Evolutionary conservation across 2,113 vertebrate species (phyloP).

Genomic region (Meleagris gallopavo): DNA sequence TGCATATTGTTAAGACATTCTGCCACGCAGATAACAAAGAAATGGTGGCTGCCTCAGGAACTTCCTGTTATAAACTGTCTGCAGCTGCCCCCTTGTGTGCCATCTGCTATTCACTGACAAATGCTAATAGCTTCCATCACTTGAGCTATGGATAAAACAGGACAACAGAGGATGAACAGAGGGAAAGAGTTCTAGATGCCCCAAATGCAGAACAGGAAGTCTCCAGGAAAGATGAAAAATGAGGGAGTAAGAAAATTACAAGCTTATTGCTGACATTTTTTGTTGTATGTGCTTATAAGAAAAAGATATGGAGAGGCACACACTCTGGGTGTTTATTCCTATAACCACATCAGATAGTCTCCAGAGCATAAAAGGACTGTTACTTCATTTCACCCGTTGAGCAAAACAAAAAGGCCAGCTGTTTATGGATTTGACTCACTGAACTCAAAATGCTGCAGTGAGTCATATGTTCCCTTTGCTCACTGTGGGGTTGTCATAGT

Average conservation of each 20-base stretch:
- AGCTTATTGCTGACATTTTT: neutral
- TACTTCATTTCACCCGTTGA: neutral
- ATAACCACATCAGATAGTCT: neutral
- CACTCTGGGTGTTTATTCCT: neutral
- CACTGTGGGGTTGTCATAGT: neutral
- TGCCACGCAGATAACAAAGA: neutral
- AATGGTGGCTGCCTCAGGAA: neutral
- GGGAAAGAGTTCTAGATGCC: neutral
- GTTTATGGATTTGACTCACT: neutral
- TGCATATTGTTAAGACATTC: neutral
- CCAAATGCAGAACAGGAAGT: neutral
- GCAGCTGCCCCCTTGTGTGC: neutral
- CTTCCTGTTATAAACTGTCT: neutral
- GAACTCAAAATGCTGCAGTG: neutral
- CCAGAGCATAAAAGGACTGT: neutral
- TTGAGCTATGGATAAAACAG: neutral
- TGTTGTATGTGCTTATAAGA: neutral
- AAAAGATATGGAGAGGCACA: neutral
- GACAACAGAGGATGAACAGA: neutral
- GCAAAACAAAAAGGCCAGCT: neutral
- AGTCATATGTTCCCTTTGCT: neutral
- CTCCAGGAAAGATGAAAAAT: neutral
- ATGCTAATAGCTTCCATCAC: neutral
- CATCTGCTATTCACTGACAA: neutral
- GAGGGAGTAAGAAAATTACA: fast-evolving